These are phyloP conservation scores for Bombus breviceps DNA, from an alignment of 1,140 invertebrate genomes.

Conservation along the genomic window DNA sequence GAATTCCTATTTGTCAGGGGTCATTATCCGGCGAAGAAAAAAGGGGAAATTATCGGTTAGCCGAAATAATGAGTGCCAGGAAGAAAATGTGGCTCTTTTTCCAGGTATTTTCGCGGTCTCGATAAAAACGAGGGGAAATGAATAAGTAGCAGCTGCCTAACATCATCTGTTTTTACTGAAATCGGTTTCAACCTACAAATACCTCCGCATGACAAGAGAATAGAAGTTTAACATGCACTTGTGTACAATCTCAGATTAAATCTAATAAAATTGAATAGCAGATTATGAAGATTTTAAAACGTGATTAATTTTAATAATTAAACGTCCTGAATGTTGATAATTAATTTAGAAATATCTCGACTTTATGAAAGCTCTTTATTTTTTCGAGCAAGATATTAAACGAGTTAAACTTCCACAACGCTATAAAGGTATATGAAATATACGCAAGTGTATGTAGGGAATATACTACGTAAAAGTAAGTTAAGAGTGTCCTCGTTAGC, in stretches of 20 bases:
- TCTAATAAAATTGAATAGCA: too few relatives aligned
- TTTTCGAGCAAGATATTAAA: too few relatives aligned
- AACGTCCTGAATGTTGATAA: neutral
- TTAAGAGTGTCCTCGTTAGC: neutral
- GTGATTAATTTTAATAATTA: neutral
- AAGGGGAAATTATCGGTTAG: conserved; percentile 10
- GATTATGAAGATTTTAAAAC: neutral
- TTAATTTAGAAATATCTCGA: neutral
- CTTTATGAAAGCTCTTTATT: too few relatives aligned
- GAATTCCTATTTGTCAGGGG: neutral
- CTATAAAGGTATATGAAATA: too few relatives aligned
- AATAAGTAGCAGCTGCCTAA: neutral
- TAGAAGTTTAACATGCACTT: neutral
- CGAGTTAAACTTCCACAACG: too few relatives aligned
- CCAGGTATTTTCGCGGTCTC: neutral
- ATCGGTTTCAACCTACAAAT: neutral
- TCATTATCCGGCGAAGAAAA: neutral
- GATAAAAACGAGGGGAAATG: neutral
- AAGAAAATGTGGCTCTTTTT: neutral
- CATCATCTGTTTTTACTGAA: neutral
- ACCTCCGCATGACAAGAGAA: neutral
- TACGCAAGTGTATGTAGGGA: too few relatives aligned
- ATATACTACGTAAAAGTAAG: neutral
- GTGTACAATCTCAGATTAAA: neutral
- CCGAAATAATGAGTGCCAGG: conserved; percentile 17